These are phyloP conservation scores for Catharus bicknelli DNA, from an alignment of 2,113 vertebrate genomes.

Conservation along the genomic window DNA sequence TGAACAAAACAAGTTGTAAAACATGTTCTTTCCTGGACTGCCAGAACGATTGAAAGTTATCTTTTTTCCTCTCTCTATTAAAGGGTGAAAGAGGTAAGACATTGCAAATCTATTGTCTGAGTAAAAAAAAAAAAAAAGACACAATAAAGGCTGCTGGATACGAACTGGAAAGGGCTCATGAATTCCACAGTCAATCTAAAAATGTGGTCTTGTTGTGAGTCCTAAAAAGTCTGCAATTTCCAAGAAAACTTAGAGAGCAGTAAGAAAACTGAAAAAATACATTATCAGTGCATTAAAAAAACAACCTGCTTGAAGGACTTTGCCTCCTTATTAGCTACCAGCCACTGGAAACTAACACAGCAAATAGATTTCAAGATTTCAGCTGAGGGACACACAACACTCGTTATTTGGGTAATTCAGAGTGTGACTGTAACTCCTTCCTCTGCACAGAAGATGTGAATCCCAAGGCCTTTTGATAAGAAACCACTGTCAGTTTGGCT, in stretches of 20 bases:
- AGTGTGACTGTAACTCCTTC: neutral
- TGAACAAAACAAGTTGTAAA: neutral
- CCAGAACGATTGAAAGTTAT: neutral
- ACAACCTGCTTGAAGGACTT: neutral
- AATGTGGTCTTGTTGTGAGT: neutral
- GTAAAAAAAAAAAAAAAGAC: neutral
- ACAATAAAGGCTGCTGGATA: neutral
- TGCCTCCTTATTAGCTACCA: neutral
- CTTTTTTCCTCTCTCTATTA: neutral
- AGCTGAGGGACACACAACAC: neutral
- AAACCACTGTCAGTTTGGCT: neutral
- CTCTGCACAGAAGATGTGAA: accelerated
- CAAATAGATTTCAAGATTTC: neutral
- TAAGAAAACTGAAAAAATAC: neutral
- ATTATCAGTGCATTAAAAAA: neutral
- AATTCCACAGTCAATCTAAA: neutral
- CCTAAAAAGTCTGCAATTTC: neutral
- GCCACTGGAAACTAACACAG: neutral
- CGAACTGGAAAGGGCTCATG: neutral
- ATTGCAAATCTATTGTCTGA: neutral
- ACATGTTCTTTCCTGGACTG: neutral
- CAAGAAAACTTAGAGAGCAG: neutral
- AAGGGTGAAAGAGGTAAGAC: neutral
- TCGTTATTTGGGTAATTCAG: neutral
- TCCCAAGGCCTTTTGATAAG: neutral